phyloP scores from a whole-genome alignment of 2,888 invertebrate genomes.

The Melanostoma scalare region DNA sequence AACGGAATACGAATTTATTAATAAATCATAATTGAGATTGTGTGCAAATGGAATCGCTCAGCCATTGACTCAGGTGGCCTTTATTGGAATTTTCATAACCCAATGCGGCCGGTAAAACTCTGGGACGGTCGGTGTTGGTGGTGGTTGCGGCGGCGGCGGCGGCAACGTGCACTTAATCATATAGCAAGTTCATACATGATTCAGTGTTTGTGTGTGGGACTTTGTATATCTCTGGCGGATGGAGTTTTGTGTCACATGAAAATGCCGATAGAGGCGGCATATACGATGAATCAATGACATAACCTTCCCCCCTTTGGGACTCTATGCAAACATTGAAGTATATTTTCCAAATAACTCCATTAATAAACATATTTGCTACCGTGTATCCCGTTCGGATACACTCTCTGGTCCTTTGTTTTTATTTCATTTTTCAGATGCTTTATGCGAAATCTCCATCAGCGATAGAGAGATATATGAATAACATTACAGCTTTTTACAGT shows the following conservation, averaged over 20 bases:
- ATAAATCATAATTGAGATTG: conserved; percentile 73
- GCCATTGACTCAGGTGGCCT: conserved; percentile 72
- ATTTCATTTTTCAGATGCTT: conserved; percentile 28
- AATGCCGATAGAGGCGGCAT: conserved; percentile 20
- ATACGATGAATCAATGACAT: conserved; percentile 59
- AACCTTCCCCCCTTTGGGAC: conserved; percentile 18
- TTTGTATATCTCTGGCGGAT: conserved; percentile 15
- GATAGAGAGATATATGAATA: conserved; percentile 46
- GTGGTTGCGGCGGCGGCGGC: conserved; percentile 3
- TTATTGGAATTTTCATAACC: conserved; percentile 65
- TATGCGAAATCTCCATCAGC: conserved; percentile 57
- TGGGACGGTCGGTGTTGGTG: too few relatives aligned
- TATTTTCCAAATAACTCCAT: conserved; percentile 56
- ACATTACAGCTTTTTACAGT: conserved; percentile 53
- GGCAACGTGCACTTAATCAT: conserved; percentile 63
- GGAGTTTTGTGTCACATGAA: conserved; percentile 50
- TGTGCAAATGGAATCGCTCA: conserved; percentile 71
- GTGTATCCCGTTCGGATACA: conserved; percentile 19
- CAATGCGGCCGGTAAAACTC: background rate
- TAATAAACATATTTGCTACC: conserved; percentile 65
- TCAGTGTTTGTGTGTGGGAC: conserved; percentile 48
- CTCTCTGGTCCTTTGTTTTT: conserved; percentile 35
- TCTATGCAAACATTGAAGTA: conserved; percentile 38
- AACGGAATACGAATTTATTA: conserved; percentile 66
- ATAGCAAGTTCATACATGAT: conserved; percentile 59